Base-by-base conservation (phyloP, 2,797 vertebrate species). In the Pseudocheirus occidentalis region DNA sequence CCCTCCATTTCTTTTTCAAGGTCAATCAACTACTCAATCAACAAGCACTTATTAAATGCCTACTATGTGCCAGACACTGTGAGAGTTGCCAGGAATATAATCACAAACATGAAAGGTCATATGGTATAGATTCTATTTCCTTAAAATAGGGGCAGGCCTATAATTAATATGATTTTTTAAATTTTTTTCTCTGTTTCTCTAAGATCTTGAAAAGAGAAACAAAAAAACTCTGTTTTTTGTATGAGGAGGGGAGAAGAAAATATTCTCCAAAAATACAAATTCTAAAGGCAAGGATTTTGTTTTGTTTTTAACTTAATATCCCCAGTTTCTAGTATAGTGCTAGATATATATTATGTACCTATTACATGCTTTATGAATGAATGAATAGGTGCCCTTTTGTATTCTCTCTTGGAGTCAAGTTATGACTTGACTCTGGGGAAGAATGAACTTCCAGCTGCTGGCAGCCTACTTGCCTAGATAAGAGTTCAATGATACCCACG, bases 401-500 rank as follows among this genome's bases (percentile, higher is more conserved):
- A 62, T 92, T 46, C 34, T 95, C 94, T 95, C 29, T 50, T 93
- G 27, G 50, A 59, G n/a, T 92, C 40, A 90, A 90, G 7, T 97
- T 92, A 93, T 92, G 92, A 46, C 81, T 92, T 55, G n/a, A 21
- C 91, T 94, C 56, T 95, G 93, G 46, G 87, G 95, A 93, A 53
- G 55, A 95, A 73, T 54, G 53, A 56, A 46, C 56, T 93, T 97
- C 91, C 66, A 95, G 95, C 81, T 92, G 62, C 81, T 95, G 93
- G 29, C 40, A 90, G 50, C 87, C 92, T 56, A 89, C 90, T 53
- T 96, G 90, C 29, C 91, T 94, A 91, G 57, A 90, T 58, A 90
- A 90, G 50, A 91, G 62, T 81, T 92, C 29, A 92, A 96, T 93
- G 91, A 29, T n/a, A 90, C 28, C 90, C 31, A 90, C 28, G 4